A percentile compares a stretch with the other conserved stretches of the same genome.
These are phyloP conservation scores for Etia nguti DNA, from an alignment of 2,113 vertebrate genomes.

Conservation along the genomic window DNA sequence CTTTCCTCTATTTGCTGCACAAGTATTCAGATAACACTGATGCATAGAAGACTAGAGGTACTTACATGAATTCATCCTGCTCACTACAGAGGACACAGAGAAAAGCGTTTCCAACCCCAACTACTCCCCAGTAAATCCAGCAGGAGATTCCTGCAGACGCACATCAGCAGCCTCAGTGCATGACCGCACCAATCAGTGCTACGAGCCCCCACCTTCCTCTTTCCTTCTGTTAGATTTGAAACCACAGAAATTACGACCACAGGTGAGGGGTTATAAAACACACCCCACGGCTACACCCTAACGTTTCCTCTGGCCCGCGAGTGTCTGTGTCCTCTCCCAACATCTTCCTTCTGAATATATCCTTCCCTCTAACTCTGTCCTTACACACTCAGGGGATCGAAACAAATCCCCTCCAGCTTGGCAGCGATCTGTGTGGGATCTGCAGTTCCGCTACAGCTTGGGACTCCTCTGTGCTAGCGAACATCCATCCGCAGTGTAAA, in stretches of 20 bases:
- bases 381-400: slow-evolving; percentile 25
- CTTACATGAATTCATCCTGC: slow-evolving; percentile 58
- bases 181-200: slow-evolving; percentile 33
- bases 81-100: slow-evolving; percentile 20
- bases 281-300: neutral
- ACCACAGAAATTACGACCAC: slow-evolving; percentile 40
- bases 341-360: slow-evolving; percentile 20
- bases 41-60: slow-evolving; percentile 21
- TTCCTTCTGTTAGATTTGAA: slow-evolving; percentile 8
- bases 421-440: slow-evolving; percentile 65
- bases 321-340: neutral
- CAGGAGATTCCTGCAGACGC: slow-evolving; percentile 47
- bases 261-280: slow-evolving; percentile 50
- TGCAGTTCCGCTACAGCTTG: slow-evolving; percentile 71
- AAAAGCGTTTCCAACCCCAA: slow-evolving; percentile 25
- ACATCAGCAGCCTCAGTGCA: slow-evolving; percentile 32
- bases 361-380: slow-evolving; percentile 13
- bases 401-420: slow-evolving; percentile 65
- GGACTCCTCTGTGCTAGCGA: slow-evolving; percentile 68
- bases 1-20: neutral
- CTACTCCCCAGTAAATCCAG: slow-evolving; percentile 35
- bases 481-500: slow-evolving; percentile 77
- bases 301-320: neutral
- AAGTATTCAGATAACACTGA: neutral
- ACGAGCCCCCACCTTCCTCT: slow-evolving; percentile 23